These are phyloP conservation scores for Dryococelus australis DNA, from an alignment of 2,888 invertebrate genomes.

Conservation along the genomic window DNA sequence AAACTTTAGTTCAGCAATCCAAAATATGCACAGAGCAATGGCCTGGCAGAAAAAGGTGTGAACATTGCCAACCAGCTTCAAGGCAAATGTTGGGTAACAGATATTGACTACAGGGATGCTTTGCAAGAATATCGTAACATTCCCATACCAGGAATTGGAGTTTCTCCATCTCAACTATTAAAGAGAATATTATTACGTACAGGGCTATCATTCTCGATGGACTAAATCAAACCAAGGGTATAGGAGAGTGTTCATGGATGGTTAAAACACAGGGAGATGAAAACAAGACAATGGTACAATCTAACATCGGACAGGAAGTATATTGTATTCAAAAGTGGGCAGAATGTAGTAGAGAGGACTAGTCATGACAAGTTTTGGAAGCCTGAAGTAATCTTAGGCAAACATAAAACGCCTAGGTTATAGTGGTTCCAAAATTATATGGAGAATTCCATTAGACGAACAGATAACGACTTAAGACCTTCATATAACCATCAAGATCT, in stretches of 20 bases:
- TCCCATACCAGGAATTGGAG: not conserved
- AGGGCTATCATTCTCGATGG: not conserved
- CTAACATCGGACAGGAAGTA: not conserved
- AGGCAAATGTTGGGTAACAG: not conserved
- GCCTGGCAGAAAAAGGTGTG: not conserved
- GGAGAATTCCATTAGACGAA: too few species aligned
- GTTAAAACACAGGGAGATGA: not conserved
- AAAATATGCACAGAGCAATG: not conserved
- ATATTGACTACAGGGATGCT: not conserved
- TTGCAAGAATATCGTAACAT: not conserved
- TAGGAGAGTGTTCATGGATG: not conserved
- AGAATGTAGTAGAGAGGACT: not conserved
- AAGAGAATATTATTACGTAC: not conserved
- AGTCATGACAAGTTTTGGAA: not conserved
- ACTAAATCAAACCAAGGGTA: too few species aligned
- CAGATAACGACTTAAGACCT: too few species aligned
- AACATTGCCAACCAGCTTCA: not conserved
- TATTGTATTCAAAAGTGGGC: too few species aligned
- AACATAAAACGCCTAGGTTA: not conserved
- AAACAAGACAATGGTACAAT: not conserved
- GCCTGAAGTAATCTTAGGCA: not conserved
- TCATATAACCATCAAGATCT: too few species aligned
- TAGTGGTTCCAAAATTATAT: too few species aligned
- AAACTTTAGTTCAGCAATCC: not conserved
- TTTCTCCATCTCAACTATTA: not conserved